Evolutionary conservation across 2,888 invertebrate genomes (phyloP), one percentile per base, ranked within the genome.

Genomic region (Cistogaster globosa): DNA sequence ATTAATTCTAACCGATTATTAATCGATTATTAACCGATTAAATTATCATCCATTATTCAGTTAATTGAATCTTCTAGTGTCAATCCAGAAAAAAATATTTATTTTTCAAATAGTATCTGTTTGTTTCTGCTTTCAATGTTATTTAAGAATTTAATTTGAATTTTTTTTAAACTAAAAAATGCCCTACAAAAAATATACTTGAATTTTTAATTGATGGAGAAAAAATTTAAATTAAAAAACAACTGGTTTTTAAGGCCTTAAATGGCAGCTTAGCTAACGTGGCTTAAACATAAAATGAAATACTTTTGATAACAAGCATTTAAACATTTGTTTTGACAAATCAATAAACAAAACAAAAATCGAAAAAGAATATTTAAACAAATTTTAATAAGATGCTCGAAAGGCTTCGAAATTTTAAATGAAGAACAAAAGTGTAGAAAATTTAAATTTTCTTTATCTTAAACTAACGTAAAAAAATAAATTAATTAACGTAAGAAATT

Each of bases 241-340:
- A 85, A 82, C 82, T 71, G 78, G 85, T 78, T 79, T 71, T 76
- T 32, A 7, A 32, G 8, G 6, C 32, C 32, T 32, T 32, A 5
- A 32, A 32, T 7, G 26, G 20, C 8, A 11, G 7, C 26, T 18
- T n/a, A 69, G 65, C 45, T 63, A 60, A 75, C 20, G 77, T 74
- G 78, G 65, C 60, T 75, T 16, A 22, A 65, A 79, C n/a, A 11
- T 9, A 26, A 58, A 51, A 36, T 11, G 55, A 74, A 63, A 45
- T 36, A 71, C 38, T 53, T 63, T 57, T 48, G 72, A 48, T 71
- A 78, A 81, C 81, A 85, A 75, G 77, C 81, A 69, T 71, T 78
- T 78, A 60, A 76, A 75, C 65, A 71, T 79, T 84, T 85, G 78
- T 85, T 85, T 75, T 85, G 82, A 82, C 85, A 85, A 85, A 78